Evolutionary conservation across 2,113 vertebrate species (phyloP).

Genomic region (Festucalex cinctus): DNA sequence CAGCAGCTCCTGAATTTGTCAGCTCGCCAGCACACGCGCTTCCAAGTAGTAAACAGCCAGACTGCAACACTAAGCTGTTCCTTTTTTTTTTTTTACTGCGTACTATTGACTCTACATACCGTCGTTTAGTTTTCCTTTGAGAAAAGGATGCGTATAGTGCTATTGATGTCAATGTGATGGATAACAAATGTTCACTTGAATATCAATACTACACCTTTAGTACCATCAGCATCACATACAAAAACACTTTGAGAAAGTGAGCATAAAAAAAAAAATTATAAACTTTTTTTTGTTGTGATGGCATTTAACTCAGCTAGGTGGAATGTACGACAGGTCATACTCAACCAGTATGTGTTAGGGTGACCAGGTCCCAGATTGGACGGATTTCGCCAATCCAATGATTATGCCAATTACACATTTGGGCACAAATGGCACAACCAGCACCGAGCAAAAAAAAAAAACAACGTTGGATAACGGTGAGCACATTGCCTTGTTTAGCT

Average conservation of each 20-base stretch:
- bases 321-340: no score
- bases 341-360: no score
- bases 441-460: no score
- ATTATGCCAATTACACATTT: no score
- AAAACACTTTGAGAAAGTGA: not conserved
- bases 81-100: not conserved
- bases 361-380: no score
- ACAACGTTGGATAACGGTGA: no score
- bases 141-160: not conserved
- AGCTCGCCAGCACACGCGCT: constrained; percentile 1
- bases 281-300: not conserved
- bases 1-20: constrained; percentile 7
- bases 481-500: no score
- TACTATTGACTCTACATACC: not conserved
- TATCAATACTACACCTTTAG: not conserved
- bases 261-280: not conserved
- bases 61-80: constrained; percentile 2
- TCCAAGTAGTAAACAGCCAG: constrained; percentile 11
- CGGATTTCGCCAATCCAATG: no score
- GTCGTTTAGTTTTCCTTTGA: not conserved
- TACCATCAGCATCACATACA: not conserved
- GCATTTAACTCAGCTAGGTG: no score
- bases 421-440: no score
- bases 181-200: not conserved
- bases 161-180: not conserved